Percentiles rank a stretch among this genome's conserved stretches.
phyloP scores from a whole-genome alignment of 2,113 vertebrate genomes.

The Gavia stellata region DNA sequence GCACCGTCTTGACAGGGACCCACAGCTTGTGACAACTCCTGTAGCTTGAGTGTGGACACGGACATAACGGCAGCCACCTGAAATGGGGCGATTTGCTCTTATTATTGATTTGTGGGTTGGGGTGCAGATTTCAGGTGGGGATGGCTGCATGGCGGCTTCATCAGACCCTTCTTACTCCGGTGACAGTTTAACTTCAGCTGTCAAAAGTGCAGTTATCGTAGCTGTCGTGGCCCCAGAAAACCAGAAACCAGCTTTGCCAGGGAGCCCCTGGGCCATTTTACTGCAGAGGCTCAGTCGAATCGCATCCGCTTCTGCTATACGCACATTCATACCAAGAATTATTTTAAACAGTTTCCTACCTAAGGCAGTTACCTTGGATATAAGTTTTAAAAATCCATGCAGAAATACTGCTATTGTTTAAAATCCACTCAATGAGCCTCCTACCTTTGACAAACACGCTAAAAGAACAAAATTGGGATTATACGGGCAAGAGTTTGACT shows the following conservation, averaged over 20 bases:
- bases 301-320: background rate
- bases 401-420: background rate
- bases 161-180: background rate
- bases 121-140: background rate
- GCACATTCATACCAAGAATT: background rate
- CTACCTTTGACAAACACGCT: background rate
- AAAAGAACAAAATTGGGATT: slow-evolving; percentile 6
- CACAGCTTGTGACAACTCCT: background rate
- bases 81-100: background rate
- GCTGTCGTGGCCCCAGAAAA: background rate
- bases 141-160: background rate
- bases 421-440: slow-evolving; percentile 42
- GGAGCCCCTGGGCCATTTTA: background rate
- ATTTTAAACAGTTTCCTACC: background rate
- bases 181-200: background rate
- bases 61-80: too few relatives aligned
- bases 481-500: background rate
- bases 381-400: background rate
- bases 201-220: background rate
- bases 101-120: background rate
- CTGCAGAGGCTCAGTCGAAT: background rate
- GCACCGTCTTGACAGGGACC: background rate
- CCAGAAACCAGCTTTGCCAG: background rate
- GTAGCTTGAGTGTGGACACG: rapidly evolving
- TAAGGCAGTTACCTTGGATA: background rate